A percentile compares a stretch with the other conserved stretches of the same genome.
phyloP scores from a whole-genome alignment of 1,140 invertebrate species.

The Heliothis subflexa region DNA sequence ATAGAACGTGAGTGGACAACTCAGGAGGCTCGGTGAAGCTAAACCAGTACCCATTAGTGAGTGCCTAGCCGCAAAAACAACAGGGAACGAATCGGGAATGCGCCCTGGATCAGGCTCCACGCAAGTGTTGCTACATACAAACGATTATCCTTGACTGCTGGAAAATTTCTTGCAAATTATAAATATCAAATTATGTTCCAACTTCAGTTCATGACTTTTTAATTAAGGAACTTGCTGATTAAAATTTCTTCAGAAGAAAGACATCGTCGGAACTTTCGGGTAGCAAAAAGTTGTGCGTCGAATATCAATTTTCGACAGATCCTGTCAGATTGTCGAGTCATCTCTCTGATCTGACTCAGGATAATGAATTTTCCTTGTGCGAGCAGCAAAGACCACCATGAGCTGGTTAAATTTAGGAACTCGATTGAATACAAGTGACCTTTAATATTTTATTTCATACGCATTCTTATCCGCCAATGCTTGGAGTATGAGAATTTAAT shows the following conservation, averaged over 20 bases:
- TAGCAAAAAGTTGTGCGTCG: neutral
- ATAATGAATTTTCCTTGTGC: neutral
- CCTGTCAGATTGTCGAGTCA: neutral
- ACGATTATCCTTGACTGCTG: conserved; percentile 34
- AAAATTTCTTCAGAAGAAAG: conserved; percentile 1
- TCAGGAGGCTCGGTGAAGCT: conserved; percentile 54
- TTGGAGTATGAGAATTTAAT: neutral
- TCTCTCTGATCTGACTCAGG: neutral
- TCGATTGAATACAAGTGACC: neutral
- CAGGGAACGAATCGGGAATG: conserved; percentile 85
- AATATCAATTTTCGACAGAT: conserved; percentile 16
- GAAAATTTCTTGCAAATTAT: conserved; percentile 22
- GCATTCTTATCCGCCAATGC: neutral
- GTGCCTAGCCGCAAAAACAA: conserved; percentile 83
- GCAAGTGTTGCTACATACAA: conserved; percentile 63
- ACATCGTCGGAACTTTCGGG: neutral
- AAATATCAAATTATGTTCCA: neutral
- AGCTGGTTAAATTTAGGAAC: neutral
- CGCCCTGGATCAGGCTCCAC: conserved; percentile 72
- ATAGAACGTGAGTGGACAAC: conserved; percentile 33
- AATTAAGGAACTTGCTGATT: neutral
- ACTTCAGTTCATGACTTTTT: conserved; percentile 8
- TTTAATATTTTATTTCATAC: conserved; percentile 1
- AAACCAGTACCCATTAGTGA: conserved; percentile 84
- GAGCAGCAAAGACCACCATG: too few relatives aligned